Percentiles rank a stretch among this genome's conserved stretches.
Conservation (phyloP, 2,113 vertebrate species). For the Erythrolamprus reginae region DNA sequence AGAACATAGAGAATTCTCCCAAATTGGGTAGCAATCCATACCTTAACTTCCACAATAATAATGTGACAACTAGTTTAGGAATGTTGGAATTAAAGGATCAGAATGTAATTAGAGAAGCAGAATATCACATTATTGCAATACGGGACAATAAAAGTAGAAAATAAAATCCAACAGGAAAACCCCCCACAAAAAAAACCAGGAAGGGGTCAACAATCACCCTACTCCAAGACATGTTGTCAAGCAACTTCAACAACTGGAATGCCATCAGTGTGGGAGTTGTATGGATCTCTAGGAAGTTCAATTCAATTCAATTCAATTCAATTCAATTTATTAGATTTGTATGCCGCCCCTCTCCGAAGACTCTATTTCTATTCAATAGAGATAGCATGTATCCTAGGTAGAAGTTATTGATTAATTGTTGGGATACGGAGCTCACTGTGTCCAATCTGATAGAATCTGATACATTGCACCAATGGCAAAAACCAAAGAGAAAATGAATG, state of each 20-base stretch:
- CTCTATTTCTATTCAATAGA: background rate
- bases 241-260: background rate
- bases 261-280: background rate
- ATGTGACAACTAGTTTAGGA: background rate
- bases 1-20: background rate
- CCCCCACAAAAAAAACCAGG: background rate
- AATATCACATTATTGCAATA: background rate
- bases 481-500: background rate
- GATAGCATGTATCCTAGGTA: background rate
- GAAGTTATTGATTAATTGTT: background rate
- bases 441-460: background rate
- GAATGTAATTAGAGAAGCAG: background rate
- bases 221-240: background rate
- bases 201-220: background rate
- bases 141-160: background rate
- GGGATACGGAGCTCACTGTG: background rate
- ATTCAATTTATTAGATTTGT: too few species aligned
- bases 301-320: too few species aligned
- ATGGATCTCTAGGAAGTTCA: background rate
- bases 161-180: background rate
- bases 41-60: background rate
- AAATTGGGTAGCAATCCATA: background rate
- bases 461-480: background rate
- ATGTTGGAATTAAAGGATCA: background rate
- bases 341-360: too few species aligned